A percentile compares a stretch with the other conserved stretches of the same genome.
phyloP scores from a whole-genome alignment of 2,888 invertebrate genomes.

The Argyresthia albistria region DNA sequence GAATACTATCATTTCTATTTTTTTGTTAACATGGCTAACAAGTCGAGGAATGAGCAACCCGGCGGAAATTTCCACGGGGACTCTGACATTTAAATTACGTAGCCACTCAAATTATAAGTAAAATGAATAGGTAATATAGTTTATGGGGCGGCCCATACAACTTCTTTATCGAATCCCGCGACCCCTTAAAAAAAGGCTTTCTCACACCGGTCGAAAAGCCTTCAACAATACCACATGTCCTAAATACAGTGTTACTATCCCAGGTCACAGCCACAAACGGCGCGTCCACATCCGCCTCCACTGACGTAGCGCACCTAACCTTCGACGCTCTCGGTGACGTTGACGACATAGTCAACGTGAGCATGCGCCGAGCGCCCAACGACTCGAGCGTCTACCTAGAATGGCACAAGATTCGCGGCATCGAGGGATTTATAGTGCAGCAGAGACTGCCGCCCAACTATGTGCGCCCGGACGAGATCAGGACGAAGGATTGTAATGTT shows the following conservation, averaged over 20 bases:
- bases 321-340: constrained; percentile 79
- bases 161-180: no score
- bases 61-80: no score
- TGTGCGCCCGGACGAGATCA: constrained; percentile 54
- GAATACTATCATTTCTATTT: no score
- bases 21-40: no score
- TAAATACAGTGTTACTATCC: not conserved
- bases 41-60: no score
- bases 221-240: not conserved
- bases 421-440: constrained; percentile 73
- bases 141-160: no score
- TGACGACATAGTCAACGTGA: constrained; percentile 72
- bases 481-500: constrained; percentile 52
- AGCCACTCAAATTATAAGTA: no score
- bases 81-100: no score
- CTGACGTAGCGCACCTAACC: constrained; percentile 67
- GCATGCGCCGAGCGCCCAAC: constrained; percentile 45
- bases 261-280: constrained; percentile 79
- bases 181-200: no score
- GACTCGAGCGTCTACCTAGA: constrained; percentile 66
- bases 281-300: constrained; percentile 72
- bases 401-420: constrained; percentile 74
- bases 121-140: no score
- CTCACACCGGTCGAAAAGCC: no score
- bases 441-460: constrained; percentile 67